phyloP scores from a whole-genome alignment of 2,797 vertebrate genomes.

The Leucoraja ocellata region DNA sequence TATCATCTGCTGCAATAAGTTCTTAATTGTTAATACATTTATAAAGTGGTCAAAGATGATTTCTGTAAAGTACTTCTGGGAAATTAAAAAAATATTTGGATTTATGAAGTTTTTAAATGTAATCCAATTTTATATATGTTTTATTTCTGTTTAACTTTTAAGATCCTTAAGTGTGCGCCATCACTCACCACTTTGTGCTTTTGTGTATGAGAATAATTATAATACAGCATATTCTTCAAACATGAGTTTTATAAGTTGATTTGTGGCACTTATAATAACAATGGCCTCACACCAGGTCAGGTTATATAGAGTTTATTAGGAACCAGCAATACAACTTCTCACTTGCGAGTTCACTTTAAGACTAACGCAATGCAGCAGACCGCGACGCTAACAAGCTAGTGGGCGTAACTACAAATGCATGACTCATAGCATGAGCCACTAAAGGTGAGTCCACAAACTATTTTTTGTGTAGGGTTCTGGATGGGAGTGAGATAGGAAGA shows the following conservation, averaged over 20 bases:
- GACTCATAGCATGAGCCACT: too few relatives aligned
- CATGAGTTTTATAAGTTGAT: background rate
- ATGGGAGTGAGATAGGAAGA: too few relatives aligned
- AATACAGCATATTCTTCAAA: background rate
- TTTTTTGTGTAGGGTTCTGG: background rate
- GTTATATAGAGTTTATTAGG: too few relatives aligned
- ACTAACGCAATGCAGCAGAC: too few relatives aligned
- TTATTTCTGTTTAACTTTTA: background rate
- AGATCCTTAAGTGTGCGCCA: background rate
- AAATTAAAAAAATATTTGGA: background rate
- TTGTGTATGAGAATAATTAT: slow-evolving; percentile 1
- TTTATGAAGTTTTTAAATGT: background rate
- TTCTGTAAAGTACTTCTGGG: background rate
- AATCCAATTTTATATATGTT: background rate
- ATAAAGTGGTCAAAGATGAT: background rate
- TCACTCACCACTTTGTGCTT: background rate
- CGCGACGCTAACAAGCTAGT: too few relatives aligned
- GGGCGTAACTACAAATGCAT: too few relatives aligned
- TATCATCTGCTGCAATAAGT: background rate
- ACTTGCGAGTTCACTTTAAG: too few relatives aligned
- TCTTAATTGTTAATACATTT: background rate
- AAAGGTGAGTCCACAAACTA: background rate
- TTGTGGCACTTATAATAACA: too few relatives aligned
- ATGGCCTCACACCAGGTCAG: too few relatives aligned
- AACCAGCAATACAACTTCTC: too few relatives aligned